Percentiles rank a stretch among this genome's conserved stretches.
Conservation (phyloP, 2,797 vertebrate genomes). For the Hydrophis major region DNA sequence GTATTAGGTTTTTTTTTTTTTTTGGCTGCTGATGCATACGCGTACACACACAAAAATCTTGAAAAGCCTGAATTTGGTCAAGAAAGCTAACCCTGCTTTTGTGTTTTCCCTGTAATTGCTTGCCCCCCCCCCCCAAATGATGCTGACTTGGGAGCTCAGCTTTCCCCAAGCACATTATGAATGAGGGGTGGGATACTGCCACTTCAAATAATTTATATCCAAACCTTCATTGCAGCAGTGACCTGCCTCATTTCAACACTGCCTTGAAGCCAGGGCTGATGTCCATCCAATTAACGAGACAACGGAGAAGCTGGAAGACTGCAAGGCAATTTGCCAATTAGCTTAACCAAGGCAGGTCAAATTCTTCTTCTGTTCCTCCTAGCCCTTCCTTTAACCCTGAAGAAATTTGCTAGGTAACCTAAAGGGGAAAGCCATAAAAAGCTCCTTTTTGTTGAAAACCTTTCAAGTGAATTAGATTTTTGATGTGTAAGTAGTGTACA, state of each 20-base stretch:
- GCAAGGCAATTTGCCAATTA: conserved; percentile 55
- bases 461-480: conserved; percentile 56
- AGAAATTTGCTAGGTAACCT: conserved; percentile 50
- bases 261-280: conserved; percentile 38
- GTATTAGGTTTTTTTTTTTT: too few relatives aligned
- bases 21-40: too few relatives aligned
- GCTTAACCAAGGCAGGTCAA: conserved; percentile 41
- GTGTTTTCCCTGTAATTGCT: too few relatives aligned
- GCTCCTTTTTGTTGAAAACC: conserved; percentile 34
- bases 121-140: too few relatives aligned
- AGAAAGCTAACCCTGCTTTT: not conserved
- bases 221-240: conserved; percentile 5
- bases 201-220: conserved; percentile 35
- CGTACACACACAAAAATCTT: too few relatives aligned
- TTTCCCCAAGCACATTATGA: conserved; percentile 1
- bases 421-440: conserved; percentile 42
- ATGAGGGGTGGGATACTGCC: conserved; percentile 23
- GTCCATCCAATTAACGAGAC: conserved; percentile 53
- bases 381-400: conserved; percentile 33
- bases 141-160: not conserved
- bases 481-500: conserved; percentile 46
- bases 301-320: conserved; percentile 35
- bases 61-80: not conserved
- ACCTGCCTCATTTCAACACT: conserved; percentile 22
- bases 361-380: conserved; percentile 18